phyloP scores from a whole-genome alignment of 2,113 vertebrate genomes.

The Phocoena sinus region DNA sequence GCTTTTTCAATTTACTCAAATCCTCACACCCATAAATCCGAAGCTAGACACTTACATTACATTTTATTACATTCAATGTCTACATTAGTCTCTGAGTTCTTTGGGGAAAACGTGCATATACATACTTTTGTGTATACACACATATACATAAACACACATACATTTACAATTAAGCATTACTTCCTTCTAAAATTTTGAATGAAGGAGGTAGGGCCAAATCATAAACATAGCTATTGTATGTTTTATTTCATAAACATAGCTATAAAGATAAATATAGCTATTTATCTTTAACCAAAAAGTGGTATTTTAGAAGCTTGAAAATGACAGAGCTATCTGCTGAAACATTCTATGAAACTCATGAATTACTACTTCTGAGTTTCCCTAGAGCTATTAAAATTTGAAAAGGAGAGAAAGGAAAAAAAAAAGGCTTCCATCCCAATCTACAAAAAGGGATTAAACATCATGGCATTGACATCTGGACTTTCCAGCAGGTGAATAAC shows the following conservation, averaged over 20 bases:
- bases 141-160: neutral
- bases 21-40: neutral
- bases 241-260: neutral
- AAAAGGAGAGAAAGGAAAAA: neutral
- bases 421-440: neutral
- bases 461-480: neutral
- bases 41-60: neutral
- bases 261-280: neutral
- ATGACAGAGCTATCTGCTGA: neutral
- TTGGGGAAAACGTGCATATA: neutral
- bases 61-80: neutral
- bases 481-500: neutral
- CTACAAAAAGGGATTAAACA: neutral
- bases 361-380: neutral
- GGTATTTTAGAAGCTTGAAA: neutral
- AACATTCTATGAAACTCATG: neutral
- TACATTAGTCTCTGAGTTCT: neutral
- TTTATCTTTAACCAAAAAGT: neutral
- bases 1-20: neutral
- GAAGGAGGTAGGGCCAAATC: neutral
- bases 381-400: conserved; percentile 5
- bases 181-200: neutral
- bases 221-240: neutral
- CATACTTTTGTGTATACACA: neutral
- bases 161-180: neutral